These are phyloP conservation scores for Tromatobia lineatoria DNA, from an alignment of 2,888 invertebrate genomes.

Conservation along the genomic window DNA sequence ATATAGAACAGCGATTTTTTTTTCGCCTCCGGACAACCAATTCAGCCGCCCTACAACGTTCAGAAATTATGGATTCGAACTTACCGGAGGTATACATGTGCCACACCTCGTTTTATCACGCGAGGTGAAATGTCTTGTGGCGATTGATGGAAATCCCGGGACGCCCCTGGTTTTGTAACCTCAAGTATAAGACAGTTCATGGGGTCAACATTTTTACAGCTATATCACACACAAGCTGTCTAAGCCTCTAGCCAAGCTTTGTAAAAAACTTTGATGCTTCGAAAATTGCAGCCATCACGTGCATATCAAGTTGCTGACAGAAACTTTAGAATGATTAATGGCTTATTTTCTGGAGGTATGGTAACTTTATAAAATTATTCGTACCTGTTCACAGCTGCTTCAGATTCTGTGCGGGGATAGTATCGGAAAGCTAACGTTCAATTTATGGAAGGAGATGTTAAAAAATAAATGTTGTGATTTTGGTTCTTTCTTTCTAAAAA, in stretches of 20 bases:
- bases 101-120: constrained; percentile 61
- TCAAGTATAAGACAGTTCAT: constrained; percentile 36
- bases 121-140: constrained; percentile 51
- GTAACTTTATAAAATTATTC: not conserved
- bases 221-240: constrained; percentile 11
- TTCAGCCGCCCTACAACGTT: constrained; percentile 10
- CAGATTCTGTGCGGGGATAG: too few species aligned
- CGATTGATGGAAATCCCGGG: constrained; percentile 58
- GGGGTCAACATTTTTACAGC: constrained; percentile 43
- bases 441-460: too few species aligned
- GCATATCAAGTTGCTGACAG: constrained; percentile 25
- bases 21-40: constrained; percentile 4
- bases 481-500: too few species aligned
- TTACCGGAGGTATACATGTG: constrained; percentile 43
- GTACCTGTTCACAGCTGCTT: not conserved
- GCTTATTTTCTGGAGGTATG: not conserved
- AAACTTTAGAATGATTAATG: constrained; percentile 52
- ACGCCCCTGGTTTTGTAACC: constrained; percentile 8
- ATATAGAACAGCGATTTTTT: constrained; percentile 13
- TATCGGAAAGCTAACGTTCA: too few species aligned
- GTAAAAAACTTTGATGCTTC: constrained; percentile 32
- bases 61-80: constrained; percentile 61
- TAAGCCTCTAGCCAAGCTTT: not conserved
- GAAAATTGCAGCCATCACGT: constrained; percentile 53
- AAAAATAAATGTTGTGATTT: too few species aligned